These are phyloP conservation scores for Cynopterus brachyotis DNA, from an alignment of 2,113 vertebrate species.

Conservation along the genomic window DNA sequence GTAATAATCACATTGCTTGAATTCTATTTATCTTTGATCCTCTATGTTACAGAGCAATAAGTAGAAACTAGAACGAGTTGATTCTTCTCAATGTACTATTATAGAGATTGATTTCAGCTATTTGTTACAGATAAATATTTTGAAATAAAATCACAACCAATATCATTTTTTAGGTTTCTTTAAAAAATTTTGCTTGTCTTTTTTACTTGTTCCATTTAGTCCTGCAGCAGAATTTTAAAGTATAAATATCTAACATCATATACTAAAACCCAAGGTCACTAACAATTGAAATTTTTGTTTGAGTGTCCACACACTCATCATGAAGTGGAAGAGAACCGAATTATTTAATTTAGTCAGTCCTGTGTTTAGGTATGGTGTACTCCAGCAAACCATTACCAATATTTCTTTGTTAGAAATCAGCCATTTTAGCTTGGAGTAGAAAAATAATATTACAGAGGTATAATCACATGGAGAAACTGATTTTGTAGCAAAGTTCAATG, in stretches of 20 bases:
- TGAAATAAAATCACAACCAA: neutral
- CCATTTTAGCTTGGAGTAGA: neutral
- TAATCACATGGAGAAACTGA: neutral
- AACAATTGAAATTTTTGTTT: neutral
- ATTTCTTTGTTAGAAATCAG: neutral
- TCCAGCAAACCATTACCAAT: neutral
- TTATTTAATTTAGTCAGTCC: neutral
- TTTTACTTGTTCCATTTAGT: neutral
- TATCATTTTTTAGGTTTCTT: neutral
- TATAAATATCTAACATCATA: neutral
- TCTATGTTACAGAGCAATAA: neutral
- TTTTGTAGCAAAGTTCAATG: neutral
- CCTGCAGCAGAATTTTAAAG: neutral
- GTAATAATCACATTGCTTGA: neutral
- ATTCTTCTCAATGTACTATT: neutral
- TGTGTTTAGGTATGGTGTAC: neutral
- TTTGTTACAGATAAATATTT: slow-evolving; percentile 13
- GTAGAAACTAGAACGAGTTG: neutral
- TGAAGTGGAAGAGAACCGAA: neutral
- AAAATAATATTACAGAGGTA: neutral
- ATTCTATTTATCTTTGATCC: slow-evolving; percentile 11
- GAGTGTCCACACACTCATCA: neutral
- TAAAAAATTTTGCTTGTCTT: neutral
- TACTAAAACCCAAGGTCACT: neutral
- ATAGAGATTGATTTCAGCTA: neutral